Evolutionary conservation across 2,797 vertebrate genomes (phyloP), one percentile per base, ranked within the genome.

Genomic region (Enteromius argenteus): DNA sequence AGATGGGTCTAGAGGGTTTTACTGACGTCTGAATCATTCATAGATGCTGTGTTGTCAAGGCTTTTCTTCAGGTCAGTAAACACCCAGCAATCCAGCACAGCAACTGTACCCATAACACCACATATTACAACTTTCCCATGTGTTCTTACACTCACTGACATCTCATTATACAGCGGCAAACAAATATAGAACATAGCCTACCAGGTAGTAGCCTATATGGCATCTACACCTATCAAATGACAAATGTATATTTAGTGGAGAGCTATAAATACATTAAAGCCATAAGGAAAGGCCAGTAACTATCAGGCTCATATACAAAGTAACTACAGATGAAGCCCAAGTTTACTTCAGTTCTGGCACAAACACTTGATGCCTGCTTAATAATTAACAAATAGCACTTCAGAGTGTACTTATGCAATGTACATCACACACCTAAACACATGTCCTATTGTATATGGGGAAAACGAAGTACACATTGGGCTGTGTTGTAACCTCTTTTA

Each of bases 11-110:
- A 76, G 77, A 86, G 88, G 86, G 80, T 80, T 83, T 79, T 83
- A 74, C 77, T 87, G 88, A 86, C 86, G 83, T 87, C 85, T 78
- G 83, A 85, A 85, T 64, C 79, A 76, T 83, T 73, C 42, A 58
- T 75, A 85, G 23, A 56, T 51, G 80, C 19, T 30, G 32, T 60
- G 68, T 68, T 81, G 66, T 87, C 86, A 87, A 87, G 88, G 86
- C 77, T 87, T 84, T 84, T 79, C 71, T 53, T 73, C 58, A 67
- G 79, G 83, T 85, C 75, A 62, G 17, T 37, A 78, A 73, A 80
- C 67, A 87, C 75, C 58, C 32, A 72, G 30, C 76, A 56, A 72
- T 46, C 15, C 51, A 84, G 62, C 35, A 39, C 74, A 76, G 74
- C 51, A 76, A 76, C 74, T 60, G 74, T 76, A 76, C 74, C 35